Evolutionary conservation across 2,888 invertebrate species (phyloP), one percentile per base, ranked within the genome.

Genomic region (Volucella bombylans): DNA sequence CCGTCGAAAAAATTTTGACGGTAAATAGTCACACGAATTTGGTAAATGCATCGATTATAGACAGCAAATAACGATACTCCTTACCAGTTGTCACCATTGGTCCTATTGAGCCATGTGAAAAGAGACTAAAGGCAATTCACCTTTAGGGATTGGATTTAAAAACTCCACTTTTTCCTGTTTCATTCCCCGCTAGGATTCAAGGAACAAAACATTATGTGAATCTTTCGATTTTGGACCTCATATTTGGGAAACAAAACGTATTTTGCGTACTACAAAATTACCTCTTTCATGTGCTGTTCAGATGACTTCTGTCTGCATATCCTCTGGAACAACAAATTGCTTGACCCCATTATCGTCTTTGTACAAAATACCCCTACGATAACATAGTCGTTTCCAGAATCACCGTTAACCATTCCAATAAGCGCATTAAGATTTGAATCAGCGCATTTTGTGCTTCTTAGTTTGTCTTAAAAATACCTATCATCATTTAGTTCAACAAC

Each of bases 241-340:
- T 47, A 47, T 62, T 1, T 23, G 2, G 18, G 12, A 62, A 65
- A 12, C 41, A 39, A 2, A 52, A 2, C 50, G 39, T 1, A 41
- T 18, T 31, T 52, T 65, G 8, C 10, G 8, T 12, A 38, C 38
- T 9, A 49, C 50, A 52, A 52, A 65, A 18, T 65, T n/a, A 52
- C 15, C 41, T 12, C 52, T 50, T 14, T 65, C 45, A 23, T 59
- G 14, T 1, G 41, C 59, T 14, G 11, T 43, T 12, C 61, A 12
- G 11, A 45, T 61, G 2, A 45, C 45, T 23, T 61, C 45, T 23
- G 10, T 18, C 18, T 43, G 9, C 18, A 23, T 23, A 2, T 43
- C 41, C 1, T 41, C 18, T 18, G 18, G 18, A 18, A 18, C 18
- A 18, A 18, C 38, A 52, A 50, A 39, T 8, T 0, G 14, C 11